Percentiles rank a stretch among this genome's conserved stretches.
Conservation (phyloP, 30 jellyfish, hydroid and myxozoan genomes). For the Nemopilema nomurai region DNA sequence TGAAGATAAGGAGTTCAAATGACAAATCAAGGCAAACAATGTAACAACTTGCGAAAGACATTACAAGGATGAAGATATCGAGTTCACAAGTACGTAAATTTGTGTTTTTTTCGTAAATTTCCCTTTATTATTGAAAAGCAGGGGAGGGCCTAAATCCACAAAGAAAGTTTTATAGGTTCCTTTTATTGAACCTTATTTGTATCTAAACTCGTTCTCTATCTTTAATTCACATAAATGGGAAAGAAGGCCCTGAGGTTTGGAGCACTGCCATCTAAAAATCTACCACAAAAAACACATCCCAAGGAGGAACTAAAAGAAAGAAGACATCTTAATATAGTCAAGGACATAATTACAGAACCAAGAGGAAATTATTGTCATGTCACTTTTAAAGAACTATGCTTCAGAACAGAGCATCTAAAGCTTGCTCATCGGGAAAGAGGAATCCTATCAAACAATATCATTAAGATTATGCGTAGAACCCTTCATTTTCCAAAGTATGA, state of each 20-base stretch:
- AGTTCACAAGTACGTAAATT: slow-evolving; percentile 33
- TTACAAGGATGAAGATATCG: slow-evolving; percentile 26
- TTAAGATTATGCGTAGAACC: slow-evolving; percentile 3
- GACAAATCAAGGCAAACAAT: slow-evolving; percentile 5
- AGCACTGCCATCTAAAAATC: slow-evolving; percentile 2
- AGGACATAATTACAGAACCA: slow-evolving; percentile 12
- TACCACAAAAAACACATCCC: slow-evolving; percentile 17
- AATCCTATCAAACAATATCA: too few species aligned
- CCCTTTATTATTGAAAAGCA: too few species aligned
- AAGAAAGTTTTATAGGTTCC: too few species aligned
- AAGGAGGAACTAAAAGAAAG: neutral
- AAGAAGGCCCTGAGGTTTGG: slow-evolving; percentile 13
- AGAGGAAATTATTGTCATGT: slow-evolving; percentile 1
- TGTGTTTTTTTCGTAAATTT: too few species aligned
- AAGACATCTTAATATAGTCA: slow-evolving; percentile 12
- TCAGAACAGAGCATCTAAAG: slow-evolving; percentile 1
- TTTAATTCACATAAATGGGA: slow-evolving; percentile 5
- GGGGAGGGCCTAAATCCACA: too few species aligned
- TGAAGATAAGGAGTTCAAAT: slow-evolving; percentile 21
- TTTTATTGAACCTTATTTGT: too few species aligned
- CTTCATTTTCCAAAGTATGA: slow-evolving; percentile 1
- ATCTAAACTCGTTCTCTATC: too few species aligned
- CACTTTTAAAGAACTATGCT: slow-evolving; percentile 3
- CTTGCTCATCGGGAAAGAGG: slow-evolving; percentile 7
- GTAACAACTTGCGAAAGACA: slow-evolving; percentile 11